Conservation (phyloP, 2,888 invertebrate species). For the Sphaerophoria taeniata region DNA sequence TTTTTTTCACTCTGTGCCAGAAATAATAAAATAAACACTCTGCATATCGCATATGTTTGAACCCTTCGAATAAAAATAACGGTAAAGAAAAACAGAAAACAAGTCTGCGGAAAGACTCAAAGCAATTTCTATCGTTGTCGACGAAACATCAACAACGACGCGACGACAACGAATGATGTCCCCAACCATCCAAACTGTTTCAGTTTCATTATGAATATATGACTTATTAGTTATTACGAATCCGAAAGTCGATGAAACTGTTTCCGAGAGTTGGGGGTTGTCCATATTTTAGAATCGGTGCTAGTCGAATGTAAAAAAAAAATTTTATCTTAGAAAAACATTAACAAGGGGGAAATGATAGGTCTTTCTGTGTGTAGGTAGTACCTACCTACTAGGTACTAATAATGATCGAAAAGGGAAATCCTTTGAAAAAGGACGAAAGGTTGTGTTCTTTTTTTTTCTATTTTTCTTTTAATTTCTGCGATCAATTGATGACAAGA, state of each 20-base stretch:
- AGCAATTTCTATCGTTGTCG: slow-evolving; percentile 28
- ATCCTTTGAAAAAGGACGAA: slow-evolving; percentile 54
- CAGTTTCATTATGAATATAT: slow-evolving; percentile 71
- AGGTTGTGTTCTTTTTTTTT: slow-evolving; percentile 10
- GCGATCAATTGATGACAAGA: slow-evolving; percentile 15
- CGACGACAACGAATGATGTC: slow-evolving; percentile 14
- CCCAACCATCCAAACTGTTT: slow-evolving; percentile 46
- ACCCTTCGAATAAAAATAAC: too few species aligned
- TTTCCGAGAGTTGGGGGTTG: neutral
- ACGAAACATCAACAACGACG: neutral
- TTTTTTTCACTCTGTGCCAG: slow-evolving; percentile 4
- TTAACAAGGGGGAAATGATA: neutral
- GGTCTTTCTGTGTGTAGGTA: neutral
- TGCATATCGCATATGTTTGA: too few species aligned
- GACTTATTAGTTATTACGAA: slow-evolving; percentile 73
- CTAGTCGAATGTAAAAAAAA: slow-evolving; percentile 53
- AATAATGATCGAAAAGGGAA: slow-evolving; percentile 41
- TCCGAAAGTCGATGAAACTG: slow-evolving; percentile 54
- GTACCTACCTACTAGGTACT: too few species aligned
- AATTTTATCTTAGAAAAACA: slow-evolving; percentile 59
- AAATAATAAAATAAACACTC: too few species aligned
- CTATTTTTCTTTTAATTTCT: neutral
- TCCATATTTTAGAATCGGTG: too few species aligned
- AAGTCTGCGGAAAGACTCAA: too few species aligned
- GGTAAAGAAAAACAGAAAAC: too few species aligned